These are phyloP conservation scores for Pocillopora verrucosa DNA, from an alignment of 64 coral and sea anemone genomes.

Conservation along the genomic window DNA sequence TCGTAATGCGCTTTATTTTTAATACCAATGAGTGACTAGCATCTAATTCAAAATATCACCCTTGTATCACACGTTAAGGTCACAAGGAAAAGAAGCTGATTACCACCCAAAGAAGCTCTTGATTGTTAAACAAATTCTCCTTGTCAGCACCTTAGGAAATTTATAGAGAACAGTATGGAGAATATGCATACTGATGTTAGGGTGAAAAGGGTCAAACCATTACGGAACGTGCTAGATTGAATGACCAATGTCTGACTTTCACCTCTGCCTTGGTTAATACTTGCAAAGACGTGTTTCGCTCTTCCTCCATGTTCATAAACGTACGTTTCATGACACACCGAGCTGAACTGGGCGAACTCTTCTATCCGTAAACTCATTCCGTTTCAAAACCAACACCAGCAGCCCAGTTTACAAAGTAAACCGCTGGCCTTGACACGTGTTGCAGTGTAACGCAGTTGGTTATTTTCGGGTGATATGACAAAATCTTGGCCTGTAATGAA, in stretches of 20 bases:
- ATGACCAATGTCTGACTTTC: neutral
- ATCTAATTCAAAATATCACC: neutral
- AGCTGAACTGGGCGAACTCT: neutral
- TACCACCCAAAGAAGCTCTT: neutral
- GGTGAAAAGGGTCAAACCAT: neutral
- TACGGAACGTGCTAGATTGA: neutral
- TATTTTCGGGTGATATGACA: slow-evolving; percentile 48
- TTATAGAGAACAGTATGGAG: neutral
- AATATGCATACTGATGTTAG: too few species aligned
- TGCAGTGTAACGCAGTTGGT: slow-evolving; percentile 4
- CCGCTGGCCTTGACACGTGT: neutral
- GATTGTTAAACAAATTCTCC: neutral
- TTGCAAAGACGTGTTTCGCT: neutral
- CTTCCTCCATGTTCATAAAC: too few species aligned
- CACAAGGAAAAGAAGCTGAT: neutral
- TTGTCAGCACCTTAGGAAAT: neutral
- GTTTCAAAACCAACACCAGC: neutral
- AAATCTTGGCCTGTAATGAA: slow-evolving; percentile 48
- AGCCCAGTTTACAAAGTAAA: neutral
- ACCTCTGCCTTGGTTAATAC: neutral
- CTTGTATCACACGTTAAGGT: neutral
- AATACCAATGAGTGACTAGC: neutral
- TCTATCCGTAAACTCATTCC: neutral
- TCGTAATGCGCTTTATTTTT: neutral
- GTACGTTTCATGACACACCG: neutral